Evolutionary conservation across 2,888 invertebrate genomes (phyloP), one percentile per base, ranked within the genome.

Genomic region (Chrysina gloriosa): DNA sequence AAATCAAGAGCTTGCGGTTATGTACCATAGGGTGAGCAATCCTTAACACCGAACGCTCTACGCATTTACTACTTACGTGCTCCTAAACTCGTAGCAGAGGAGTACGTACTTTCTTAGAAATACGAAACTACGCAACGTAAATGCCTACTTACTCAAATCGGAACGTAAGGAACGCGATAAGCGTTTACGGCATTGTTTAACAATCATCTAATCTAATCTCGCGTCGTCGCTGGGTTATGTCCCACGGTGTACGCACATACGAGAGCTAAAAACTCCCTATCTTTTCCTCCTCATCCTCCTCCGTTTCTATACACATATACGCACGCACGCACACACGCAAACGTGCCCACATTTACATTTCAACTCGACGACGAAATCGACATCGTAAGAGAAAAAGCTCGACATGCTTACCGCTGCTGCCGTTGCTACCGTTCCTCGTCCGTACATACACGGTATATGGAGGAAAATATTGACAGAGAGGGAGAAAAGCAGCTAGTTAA

Each of bases 381-480:
- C 70, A 69, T 73, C 72, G 73, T 70, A 14, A 25, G 39, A n/a
- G 39, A 11, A 61, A 61, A 61, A 61, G 27, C 58, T 45, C 42
- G 75, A 74, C 74, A 71, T 69, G 73, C 63, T 65, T 71, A 73
- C 72, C 72, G n/a, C n/a, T n/a, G n/a, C n/a, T n/a, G n/a, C n/a
- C n/a, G n/a, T n/a, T n/a, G n/a, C n/a, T n/a, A n/a, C n/a, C n/a
- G n/a, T n/a, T n/a, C n/a, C n/a, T n/a, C n/a, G n/a, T n/a, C n/a
- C n/a, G n/a, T n/a, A n/a, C n/a, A n/a, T n/a, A n/a, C n/a, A n/a
- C n/a, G n/a, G n/a, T 75, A 72, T 75, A 76, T 74, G 76, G 72
- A 74, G 74, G 73, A 73, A 74, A 75, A 77, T 78, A 75, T 78
- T 77, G 76, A 77, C 77, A 77, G 70, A 77, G 75, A 77, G 76